A percentile compares a stretch with the other conserved stretches of the same genome.
Evolutionary conservation across 2,113 vertebrate genomes (phyloP).

Genomic region (Diadophis punctatus): DNA sequence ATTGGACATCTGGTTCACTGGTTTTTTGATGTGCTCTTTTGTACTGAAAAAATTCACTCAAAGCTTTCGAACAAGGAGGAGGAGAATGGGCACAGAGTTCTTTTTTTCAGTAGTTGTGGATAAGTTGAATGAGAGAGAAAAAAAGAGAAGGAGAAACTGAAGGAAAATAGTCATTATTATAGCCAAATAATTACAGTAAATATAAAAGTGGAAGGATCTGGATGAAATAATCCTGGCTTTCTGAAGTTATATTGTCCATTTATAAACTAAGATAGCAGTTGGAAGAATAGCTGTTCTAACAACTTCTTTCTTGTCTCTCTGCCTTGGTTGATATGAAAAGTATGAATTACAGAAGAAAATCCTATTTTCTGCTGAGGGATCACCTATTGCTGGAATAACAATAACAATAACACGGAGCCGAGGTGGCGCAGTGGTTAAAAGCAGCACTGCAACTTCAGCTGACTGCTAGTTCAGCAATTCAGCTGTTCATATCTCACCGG

Average conservation of each 20-base stretch:
- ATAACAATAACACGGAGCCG: too few species aligned
- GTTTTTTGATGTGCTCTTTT: background rate
- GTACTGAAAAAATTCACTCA: background rate
- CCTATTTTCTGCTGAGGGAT: background rate
- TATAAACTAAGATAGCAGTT: background rate
- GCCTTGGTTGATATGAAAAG: background rate
- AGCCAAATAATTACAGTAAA: background rate
- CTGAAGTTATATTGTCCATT: background rate
- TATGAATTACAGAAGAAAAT: slow-evolving; percentile 14
- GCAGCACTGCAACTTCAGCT: too few species aligned
- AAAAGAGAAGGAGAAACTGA: background rate
- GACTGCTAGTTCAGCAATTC: too few species aligned
- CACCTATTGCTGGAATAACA: background rate
- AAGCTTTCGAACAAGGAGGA: background rate
- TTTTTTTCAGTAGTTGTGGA: background rate
- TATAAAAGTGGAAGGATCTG: background rate
- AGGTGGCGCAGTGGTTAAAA: too few species aligned
- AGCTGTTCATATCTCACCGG: too few species aligned
- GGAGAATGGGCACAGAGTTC: background rate
- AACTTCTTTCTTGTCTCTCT: too few species aligned
- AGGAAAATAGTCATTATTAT: background rate
- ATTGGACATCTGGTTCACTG: background rate
- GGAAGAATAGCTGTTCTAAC: background rate
- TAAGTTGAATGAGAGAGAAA: background rate
- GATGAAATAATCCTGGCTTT: background rate